phyloP scores from a whole-genome alignment of 2,113 vertebrate species.

The Colius striatus region DNA sequence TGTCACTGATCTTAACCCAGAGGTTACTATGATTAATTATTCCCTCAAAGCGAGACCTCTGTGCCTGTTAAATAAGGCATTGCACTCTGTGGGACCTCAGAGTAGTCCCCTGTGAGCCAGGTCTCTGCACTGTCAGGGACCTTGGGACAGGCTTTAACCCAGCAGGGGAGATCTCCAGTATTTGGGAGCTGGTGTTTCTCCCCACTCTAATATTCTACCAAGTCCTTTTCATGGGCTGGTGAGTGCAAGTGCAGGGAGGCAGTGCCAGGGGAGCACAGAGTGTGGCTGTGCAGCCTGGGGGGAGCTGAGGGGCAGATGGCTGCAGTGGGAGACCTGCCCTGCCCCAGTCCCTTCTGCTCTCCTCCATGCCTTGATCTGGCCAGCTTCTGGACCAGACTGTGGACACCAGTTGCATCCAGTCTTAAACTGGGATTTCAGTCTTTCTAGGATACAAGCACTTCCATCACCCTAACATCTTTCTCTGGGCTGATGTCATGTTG shows the following conservation, averaged over 20 bases:
- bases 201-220: too few relatives aligned
- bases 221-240: not conserved
- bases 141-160: not conserved
- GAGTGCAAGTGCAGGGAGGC: not conserved
- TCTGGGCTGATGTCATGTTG: not conserved
- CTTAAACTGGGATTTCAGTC: not conserved
- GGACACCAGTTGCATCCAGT: not conserved
- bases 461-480: not conserved
- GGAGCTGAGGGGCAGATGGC: not conserved
- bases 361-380: not conserved
- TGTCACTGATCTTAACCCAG: not conserved
- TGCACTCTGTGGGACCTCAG: not conserved
- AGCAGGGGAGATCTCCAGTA: not conserved
- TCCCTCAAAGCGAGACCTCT: not conserved
- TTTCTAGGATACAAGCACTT: too few relatives aligned
- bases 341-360: not conserved
- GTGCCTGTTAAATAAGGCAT: not conserved
- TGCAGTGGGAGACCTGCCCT: not conserved
- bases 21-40: not conserved
- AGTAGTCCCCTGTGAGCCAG: rapidly evolving
- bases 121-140: rapidly evolving
- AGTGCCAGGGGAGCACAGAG: not conserved
- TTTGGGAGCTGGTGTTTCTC: rapidly evolving
- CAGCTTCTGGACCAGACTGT: not conserved
- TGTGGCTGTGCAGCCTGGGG: rapidly evolving